A percentile compares a stretch with the other conserved stretches of the same genome.
Conservation (phyloP, 2,113 vertebrate genomes). For the Candoia aspera region DNA sequence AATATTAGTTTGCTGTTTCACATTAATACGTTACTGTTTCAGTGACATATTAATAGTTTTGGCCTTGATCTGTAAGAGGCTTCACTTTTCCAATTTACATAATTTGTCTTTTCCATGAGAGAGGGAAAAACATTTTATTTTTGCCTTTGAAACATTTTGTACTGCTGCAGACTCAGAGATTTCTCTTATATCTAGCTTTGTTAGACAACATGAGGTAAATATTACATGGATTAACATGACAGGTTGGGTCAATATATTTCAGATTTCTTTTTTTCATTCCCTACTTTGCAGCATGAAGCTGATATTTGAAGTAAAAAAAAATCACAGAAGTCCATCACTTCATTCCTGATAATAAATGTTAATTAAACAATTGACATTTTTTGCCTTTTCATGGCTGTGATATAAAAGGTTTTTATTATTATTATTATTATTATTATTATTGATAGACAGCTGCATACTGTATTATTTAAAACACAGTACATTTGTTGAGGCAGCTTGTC, state of each 20-base stretch:
- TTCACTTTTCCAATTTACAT: not conserved
- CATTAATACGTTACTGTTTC: not conserved
- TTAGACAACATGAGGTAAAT: not conserved
- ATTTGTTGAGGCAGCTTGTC: not conserved
- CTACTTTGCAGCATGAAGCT: not conserved
- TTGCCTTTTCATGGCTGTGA: not conserved
- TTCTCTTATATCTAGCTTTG: not conserved
- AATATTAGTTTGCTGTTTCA: not conserved
- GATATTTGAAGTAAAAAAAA: not conserved
- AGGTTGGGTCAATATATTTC: not conserved
- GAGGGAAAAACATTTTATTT: not conserved
- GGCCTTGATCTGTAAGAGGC: not conserved
- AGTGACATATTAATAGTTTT: not conserved
- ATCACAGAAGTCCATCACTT: not conserved
- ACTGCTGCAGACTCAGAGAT: not conserved
- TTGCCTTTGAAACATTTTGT: not conserved
- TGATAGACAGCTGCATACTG: not conserved
- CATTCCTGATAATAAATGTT: not conserved
- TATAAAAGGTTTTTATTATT: too few relatives aligned
- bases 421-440: not conserved
- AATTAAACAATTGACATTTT: not conserved
- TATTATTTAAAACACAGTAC: not conserved
- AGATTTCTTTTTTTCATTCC: not conserved
- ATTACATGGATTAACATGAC: not conserved
- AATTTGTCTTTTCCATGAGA: not conserved